Evolutionary conservation across 2,797 vertebrate genomes (phyloP).

Genomic region (Lacerta agilis): DNA sequence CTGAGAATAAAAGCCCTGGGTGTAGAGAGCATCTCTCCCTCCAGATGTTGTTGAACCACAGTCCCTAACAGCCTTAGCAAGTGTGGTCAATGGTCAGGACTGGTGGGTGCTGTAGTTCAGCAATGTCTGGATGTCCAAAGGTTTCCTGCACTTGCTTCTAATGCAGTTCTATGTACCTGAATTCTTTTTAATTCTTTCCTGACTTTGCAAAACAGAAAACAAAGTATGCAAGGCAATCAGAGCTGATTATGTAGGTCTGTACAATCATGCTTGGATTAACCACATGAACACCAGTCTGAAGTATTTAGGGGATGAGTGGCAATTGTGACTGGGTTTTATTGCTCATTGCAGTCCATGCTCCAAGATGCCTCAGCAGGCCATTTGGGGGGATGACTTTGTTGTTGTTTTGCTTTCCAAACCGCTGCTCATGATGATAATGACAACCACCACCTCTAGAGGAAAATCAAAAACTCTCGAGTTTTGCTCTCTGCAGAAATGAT

Average conservation of each 20-base stretch:
- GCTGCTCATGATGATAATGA: conserved; percentile 48
- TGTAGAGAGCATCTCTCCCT: no score
- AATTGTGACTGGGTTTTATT: not conserved
- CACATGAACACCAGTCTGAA: not conserved
- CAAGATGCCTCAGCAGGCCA: conserved; percentile 6
- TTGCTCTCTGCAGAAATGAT: conserved; percentile 54
- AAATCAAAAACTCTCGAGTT: conserved; percentile 40
- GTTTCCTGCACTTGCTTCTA: not conserved
- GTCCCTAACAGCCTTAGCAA: no score
- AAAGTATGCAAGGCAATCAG: not conserved
- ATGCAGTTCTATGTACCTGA: not conserved
- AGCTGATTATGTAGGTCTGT: not conserved
- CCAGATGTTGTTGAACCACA: no score
- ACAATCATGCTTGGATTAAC: not conserved
- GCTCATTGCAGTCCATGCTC: not conserved
- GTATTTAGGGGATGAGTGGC: not conserved
- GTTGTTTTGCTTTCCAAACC: conserved; percentile 49
- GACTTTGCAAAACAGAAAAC: not conserved
- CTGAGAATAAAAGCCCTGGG: no score
- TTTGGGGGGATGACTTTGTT: conserved; percentile 34
- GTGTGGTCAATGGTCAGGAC: no score
- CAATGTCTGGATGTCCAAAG: no score
- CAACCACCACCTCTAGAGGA: conserved; percentile 3
- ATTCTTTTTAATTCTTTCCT: not conserved
- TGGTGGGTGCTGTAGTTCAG: no score